These are phyloP conservation scores for Sebastes melanostomus DNA, from an alignment of 2,797 vertebrate genomes.

Conservation along the genomic window DNA sequence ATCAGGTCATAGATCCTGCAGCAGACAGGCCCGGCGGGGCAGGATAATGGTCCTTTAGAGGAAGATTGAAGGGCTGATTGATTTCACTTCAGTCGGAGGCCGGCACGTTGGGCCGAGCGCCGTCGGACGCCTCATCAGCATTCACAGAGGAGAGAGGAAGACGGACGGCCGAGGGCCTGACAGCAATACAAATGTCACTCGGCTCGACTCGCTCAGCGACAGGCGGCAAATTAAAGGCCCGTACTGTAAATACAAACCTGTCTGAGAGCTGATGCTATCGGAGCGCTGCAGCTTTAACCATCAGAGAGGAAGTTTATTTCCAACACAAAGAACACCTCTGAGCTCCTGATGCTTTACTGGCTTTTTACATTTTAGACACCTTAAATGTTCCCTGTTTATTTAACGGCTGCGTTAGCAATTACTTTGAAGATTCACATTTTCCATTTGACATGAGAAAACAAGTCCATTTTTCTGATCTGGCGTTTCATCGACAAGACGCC, in stretches of 20 bases:
- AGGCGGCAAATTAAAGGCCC: conserved; percentile 57
- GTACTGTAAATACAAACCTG: conserved; percentile 71
- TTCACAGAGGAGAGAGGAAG: conserved; percentile 59
- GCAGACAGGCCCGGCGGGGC: conserved; percentile 35
- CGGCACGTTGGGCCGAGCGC: conserved; percentile 55
- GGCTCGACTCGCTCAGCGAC: conserved; percentile 13
- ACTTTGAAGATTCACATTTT: neutral
- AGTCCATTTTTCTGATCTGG: neutral
- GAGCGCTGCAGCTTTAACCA: conserved; percentile 26
- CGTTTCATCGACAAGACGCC: neutral
- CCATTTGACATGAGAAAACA: neutral
- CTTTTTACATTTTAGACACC: neutral
- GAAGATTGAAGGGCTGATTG: conserved; percentile 79
- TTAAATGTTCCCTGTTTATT: neutral
- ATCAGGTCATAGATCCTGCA: conserved; percentile 48
- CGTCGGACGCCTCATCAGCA: conserved; percentile 69
- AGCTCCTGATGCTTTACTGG: neutral
- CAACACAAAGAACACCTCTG: neutral
- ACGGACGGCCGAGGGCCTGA: conserved; percentile 41
- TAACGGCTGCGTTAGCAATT: neutral
- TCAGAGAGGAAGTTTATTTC: conserved; percentile 2
- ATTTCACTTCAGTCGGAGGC: conserved; percentile 79
- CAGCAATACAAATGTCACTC: conserved; percentile 77
- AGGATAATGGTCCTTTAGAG: conserved; percentile 76
- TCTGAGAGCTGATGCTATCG: conserved; percentile 34